A percentile compares a stretch with the other conserved stretches of the same genome.
phyloP scores from a whole-genome alignment of 2,888 invertebrate species.

The Cantharis flavilabris region DNA sequence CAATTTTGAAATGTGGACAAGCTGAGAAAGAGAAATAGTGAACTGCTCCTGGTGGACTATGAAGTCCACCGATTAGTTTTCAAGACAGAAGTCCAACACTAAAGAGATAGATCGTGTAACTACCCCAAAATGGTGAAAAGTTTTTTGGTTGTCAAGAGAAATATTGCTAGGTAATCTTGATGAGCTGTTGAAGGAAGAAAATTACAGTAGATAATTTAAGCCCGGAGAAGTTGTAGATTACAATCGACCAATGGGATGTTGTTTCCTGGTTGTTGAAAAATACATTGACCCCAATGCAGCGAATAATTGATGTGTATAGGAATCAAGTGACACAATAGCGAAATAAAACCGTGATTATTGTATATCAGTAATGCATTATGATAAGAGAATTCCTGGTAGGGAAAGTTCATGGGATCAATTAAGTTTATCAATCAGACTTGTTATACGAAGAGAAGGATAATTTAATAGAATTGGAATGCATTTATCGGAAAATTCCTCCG shows the following conservation, averaged over 20 bases:
- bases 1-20: background rate
- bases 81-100: too few relatives aligned
- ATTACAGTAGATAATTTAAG: too few relatives aligned
- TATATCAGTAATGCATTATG: background rate
- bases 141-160: too few relatives aligned
- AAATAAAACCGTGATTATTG: background rate
- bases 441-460: background rate
- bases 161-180: too few relatives aligned
- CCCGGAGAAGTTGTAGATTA: too few relatives aligned
- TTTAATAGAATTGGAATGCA: background rate
- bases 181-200: too few relatives aligned
- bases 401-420: background rate
- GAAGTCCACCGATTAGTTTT: too few relatives aligned
- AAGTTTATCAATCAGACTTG: background rate
- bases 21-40: background rate
- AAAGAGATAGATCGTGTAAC: too few relatives aligned
- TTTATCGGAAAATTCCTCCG: background rate
- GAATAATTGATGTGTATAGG: background rate
- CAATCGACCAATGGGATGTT: background rate
- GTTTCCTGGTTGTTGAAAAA: background rate
- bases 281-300: background rate
- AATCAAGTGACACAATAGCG: background rate
- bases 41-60: too few relatives aligned
- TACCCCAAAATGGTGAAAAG: too few relatives aligned
- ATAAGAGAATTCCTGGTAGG: background rate